phyloP scores from a whole-genome alignment of 2,888 invertebrate species.

The Stenodera caucasica region DNA sequence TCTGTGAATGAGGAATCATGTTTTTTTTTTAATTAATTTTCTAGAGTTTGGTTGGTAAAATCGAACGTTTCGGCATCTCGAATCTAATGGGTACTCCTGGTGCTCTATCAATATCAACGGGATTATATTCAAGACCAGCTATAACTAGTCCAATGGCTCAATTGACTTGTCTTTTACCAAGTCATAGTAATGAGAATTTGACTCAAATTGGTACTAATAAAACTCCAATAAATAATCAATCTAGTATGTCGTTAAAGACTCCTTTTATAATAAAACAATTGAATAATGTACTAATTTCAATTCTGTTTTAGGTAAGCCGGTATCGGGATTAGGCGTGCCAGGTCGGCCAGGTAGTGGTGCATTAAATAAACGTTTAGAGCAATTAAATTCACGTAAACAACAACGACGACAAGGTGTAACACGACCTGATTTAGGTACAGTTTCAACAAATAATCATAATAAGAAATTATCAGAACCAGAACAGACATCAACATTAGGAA shows the following conservation, averaged over 20 bases:
- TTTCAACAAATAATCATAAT: slow-evolving; percentile 47
- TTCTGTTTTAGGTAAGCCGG: slow-evolving; percentile 44
- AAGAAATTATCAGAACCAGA: slow-evolving; percentile 48
- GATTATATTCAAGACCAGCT: slow-evolving; percentile 63
- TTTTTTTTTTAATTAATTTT: slow-evolving; percentile 23
- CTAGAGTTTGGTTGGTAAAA: slow-evolving; percentile 62
- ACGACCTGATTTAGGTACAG: slow-evolving; percentile 65
- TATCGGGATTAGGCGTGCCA: slow-evolving; percentile 61
- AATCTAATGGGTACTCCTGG: slow-evolving; percentile 67
- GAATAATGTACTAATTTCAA: background rate
- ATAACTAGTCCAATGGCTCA: slow-evolving; percentile 80
- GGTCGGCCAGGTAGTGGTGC: slow-evolving; percentile 65
- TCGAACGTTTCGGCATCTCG: slow-evolving; percentile 70
- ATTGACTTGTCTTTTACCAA: slow-evolving; percentile 66
- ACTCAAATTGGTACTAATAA: slow-evolving; percentile 35
- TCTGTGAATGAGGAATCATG: background rate
- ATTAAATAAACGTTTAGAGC: slow-evolving; percentile 55
- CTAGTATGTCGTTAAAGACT: background rate
- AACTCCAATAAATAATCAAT: slow-evolving; percentile 16
- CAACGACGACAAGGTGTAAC: slow-evolving; percentile 60
- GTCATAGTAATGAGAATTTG: slow-evolving; percentile 43
- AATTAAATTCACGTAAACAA: slow-evolving; percentile 56
- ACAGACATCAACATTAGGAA: slow-evolving; percentile 61
- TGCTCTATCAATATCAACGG: slow-evolving; percentile 65
- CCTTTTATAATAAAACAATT: background rate